These are phyloP conservation scores for Tinea trinotella DNA, from an alignment of 2,888 invertebrate species.

Conservation along the genomic window DNA sequence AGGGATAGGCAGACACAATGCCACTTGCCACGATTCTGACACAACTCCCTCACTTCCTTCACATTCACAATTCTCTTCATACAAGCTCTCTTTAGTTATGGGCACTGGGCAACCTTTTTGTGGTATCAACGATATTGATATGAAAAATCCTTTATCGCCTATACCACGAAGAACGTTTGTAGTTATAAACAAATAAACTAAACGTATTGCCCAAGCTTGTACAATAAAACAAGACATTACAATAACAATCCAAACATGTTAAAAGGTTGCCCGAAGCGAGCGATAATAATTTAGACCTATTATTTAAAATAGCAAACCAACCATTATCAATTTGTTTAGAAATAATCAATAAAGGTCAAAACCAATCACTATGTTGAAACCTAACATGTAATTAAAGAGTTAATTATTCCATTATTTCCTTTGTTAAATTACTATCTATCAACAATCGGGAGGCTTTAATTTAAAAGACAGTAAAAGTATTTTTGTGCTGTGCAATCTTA, in stretches of 20 bases:
- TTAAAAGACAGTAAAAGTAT: too few species aligned
- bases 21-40: too few species aligned
- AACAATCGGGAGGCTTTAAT: too few species aligned
- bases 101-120: too few species aligned
- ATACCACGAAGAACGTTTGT: too few species aligned
- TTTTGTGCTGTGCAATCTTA: too few species aligned
- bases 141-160: too few species aligned
- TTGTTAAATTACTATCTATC: constrained; percentile 1
- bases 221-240: constrained; percentile 16
- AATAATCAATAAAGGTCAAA: constrained; percentile 15
- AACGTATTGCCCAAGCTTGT: neutral
- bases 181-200: constrained; percentile 1
- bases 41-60: too few species aligned
- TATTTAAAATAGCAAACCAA: neutral
- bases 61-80: too few species aligned
- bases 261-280: constrained; percentile 8
- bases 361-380: constrained; percentile 15
- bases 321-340: constrained; percentile 9
- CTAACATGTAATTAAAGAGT: neutral
- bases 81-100: too few species aligned
- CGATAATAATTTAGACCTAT: constrained; percentile 9
- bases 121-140: too few species aligned
- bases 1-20: too few species aligned
- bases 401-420: constrained; percentile 7
- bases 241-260: constrained; percentile 3